A percentile compares a stretch with the other conserved stretches of the same genome.
phyloP scores from a whole-genome alignment of 2,113 vertebrate species.

The Forbesichthys papilliferus region DNA sequence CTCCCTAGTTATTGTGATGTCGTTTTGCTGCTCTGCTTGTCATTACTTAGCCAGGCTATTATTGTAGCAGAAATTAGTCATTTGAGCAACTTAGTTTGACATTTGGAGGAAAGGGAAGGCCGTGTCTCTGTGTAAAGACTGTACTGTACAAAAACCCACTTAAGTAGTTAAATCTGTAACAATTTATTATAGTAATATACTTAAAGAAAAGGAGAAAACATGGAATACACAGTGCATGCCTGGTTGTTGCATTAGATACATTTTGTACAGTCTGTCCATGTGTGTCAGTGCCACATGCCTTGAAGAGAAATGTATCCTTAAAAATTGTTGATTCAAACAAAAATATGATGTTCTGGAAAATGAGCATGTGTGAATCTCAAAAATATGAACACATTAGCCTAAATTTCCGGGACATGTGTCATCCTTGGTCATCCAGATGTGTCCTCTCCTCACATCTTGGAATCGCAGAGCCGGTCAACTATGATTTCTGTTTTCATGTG shows the following conservation, averaged over 20 bases:
- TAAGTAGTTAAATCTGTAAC: no score
- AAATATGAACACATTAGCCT: slow-evolving; percentile 61
- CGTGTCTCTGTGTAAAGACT: no score
- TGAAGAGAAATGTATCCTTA: slow-evolving; percentile 13
- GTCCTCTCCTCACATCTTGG: slow-evolving; percentile 43
- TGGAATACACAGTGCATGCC: not conserved
- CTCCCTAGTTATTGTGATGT: not conserved
- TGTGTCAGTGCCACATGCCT: slow-evolving; percentile 63
- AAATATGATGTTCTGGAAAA: slow-evolving; percentile 41
- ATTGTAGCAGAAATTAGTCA: no score
- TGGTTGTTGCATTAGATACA: not conserved
- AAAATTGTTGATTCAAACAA: no score
- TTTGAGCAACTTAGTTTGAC: no score
- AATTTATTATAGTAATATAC: no score
- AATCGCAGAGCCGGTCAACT: slow-evolving; percentile 41
- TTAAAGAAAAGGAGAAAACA: not conserved
- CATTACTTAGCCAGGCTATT: no score
- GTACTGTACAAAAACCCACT: no score
- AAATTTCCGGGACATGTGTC: slow-evolving; percentile 36
- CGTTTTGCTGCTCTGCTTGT: no score
- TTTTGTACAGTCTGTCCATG: slow-evolving; percentile 30
- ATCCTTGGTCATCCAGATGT: slow-evolving; percentile 46
- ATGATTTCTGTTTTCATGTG: slow-evolving; percentile 43
- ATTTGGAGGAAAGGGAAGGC: no score
- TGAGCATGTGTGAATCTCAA: slow-evolving; percentile 50